Percentiles rank a stretch among this genome's conserved stretches.
Evolutionary conservation across 2,888 invertebrate genomes (phyloP).

Genomic region (Polydrusus cervinus): DNA sequence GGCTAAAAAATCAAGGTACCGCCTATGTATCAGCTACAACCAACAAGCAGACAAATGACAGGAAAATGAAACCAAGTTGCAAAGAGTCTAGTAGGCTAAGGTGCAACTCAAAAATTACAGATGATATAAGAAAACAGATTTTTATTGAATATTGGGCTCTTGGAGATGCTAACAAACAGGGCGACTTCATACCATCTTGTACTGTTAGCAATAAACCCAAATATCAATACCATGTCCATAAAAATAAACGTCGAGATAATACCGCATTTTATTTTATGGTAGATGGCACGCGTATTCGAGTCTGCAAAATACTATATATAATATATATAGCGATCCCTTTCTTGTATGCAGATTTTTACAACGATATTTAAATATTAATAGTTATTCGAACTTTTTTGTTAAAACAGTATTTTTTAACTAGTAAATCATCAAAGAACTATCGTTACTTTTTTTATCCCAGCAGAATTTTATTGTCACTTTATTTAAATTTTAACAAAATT

Average conservation of each 20-base stretch:
- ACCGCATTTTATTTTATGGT: slow-evolving; percentile 28
- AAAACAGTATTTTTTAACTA: too few relatives aligned
- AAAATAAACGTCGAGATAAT: slow-evolving; percentile 31
- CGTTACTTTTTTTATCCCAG: too few relatives aligned
- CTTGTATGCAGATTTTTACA: too few relatives aligned
- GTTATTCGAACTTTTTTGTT: too few relatives aligned
- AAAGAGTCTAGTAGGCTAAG: not conserved
- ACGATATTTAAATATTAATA: too few relatives aligned
- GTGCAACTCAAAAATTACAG: not conserved
- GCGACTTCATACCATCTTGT: slow-evolving; percentile 26
- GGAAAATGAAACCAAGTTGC: not conserved
- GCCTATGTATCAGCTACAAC: slow-evolving; percentile 5
- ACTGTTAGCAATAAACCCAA: slow-evolving; percentile 22
- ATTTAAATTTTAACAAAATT: too few relatives aligned
- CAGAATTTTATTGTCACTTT: too few relatives aligned
- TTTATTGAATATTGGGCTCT: slow-evolving; percentile 1
- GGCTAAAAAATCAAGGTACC: not conserved
- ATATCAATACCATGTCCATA: slow-evolving; percentile 31
- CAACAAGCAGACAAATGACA: not conserved
- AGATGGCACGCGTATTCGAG: slow-evolving; percentile 19
- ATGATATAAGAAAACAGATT: not conserved
- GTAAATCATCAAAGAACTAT: too few relatives aligned
- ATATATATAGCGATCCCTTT: not conserved
- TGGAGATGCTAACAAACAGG: slow-evolving; percentile 12
- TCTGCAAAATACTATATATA: slow-evolving; percentile 33